Evolutionary conservation across 2,113 vertebrate genomes (phyloP), one percentile per base, ranked within the genome.

Genomic region (Ascaphus truei): DNA sequence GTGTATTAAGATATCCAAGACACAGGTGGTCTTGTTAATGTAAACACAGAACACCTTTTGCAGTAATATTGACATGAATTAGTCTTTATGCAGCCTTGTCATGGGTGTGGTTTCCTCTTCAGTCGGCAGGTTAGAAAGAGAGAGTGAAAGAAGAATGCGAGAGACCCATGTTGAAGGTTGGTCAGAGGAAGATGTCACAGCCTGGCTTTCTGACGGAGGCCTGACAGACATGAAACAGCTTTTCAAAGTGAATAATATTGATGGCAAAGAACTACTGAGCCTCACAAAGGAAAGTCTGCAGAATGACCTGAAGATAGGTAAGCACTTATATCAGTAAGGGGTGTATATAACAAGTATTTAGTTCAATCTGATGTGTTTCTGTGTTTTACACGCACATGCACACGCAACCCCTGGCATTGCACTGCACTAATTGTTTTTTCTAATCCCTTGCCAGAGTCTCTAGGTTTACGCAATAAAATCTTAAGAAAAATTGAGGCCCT

Each of bases 281-380:
- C 88, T 95, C 75, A 92, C 82, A 63, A 93, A 88, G 75, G 93
- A 98, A 71, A 91, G 83, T 6, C 81, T 93, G 64, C 47, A 73
- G 59, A 85, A 88, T 12, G 93, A 95, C 62, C 82, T 94, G 77
- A 92, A 93, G 82, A 92, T 95, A 12, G 92, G 94, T 95, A 88
- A 93, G 91, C 22, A 2, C 45, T 7, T 12, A 27, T 8, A 64
- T 22, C 71, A 65, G 69, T 3, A n/a, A n/a, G n/a, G n/a, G n/a
- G n/a, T n/a, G n/a, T n/a, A n/a, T n/a, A n/a, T n/a, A n/a, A n/a
- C n/a, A n/a, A n/a, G 5, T 34, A 34, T 0, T 0, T 52, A 25
- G 41, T n/a, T n/a, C n/a, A n/a, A n/a, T n/a, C n/a, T n/a, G n/a
- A n/a, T n/a, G n/a, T n/a, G n/a, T n/a, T n/a, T n/a, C n/a, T n/a